phyloP scores from a whole-genome alignment of 2,888 invertebrate species.

The Lycophotia porphyrea region DNA sequence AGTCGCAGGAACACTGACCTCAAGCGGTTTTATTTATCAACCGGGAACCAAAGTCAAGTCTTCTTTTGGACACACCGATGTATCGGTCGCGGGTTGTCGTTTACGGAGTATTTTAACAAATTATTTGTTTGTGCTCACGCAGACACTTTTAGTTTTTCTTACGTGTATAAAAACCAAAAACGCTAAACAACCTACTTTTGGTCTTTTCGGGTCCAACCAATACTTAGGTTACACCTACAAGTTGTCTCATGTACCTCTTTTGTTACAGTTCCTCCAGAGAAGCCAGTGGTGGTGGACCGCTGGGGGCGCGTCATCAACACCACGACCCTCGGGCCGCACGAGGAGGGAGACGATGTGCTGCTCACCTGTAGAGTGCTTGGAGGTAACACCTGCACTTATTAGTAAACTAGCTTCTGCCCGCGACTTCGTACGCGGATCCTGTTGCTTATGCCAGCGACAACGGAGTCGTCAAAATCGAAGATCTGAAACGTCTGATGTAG shows the following conservation, averaged over 20 bases:
- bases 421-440: no score
- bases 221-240: not conserved
- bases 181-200: not conserved
- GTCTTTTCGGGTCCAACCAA: not conserved
- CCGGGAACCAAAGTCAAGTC: slow-evolving; percentile 24
- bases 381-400: slow-evolving; percentile 86
- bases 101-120: not conserved
- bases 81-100: not conserved
- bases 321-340: slow-evolving; percentile 95
- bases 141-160: not conserved
- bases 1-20: slow-evolving; percentile 43
- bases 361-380: slow-evolving; percentile 96
- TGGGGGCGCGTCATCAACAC: slow-evolving; percentile 95
- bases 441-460: no score
- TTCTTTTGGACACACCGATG: slow-evolving; percentile 8
- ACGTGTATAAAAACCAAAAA: not conserved
- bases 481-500: no score
- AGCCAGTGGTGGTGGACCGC: slow-evolving; percentile 95
- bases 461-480: no score
- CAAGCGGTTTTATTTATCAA: slow-evolving; percentile 45
- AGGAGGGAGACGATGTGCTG: slow-evolving; percentile 95
- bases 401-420: no score
- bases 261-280: slow-evolving; percentile 95
- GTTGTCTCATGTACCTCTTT: slow-evolving; percentile 29
- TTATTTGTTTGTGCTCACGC: not conserved